A percentile compares a stretch with the other conserved stretches of the same genome.
Evolutionary conservation across 2,888 invertebrate species (phyloP).

Genomic region (Meta bourneti): DNA sequence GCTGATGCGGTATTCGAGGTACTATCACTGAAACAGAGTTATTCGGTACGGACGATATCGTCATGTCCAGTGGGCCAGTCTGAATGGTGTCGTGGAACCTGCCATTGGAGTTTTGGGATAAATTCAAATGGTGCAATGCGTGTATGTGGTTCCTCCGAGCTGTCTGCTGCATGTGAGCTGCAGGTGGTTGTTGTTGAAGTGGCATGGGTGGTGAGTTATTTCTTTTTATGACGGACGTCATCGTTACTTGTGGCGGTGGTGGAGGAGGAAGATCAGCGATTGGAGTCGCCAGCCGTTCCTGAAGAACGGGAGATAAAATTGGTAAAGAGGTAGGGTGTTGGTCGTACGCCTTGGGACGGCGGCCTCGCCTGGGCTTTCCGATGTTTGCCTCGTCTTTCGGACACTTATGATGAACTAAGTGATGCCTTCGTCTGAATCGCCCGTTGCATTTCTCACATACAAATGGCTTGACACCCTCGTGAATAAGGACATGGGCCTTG

Average conservation of each 20-base stretch:
- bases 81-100: conserved; percentile 76
- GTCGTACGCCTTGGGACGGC: conserved; percentile 78
- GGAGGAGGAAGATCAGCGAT: conserved; percentile 47
- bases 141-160: conserved; percentile 76
- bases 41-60: conserved; percentile 66
- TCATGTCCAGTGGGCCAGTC: conserved; percentile 78
- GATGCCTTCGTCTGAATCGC: conserved; percentile 91
- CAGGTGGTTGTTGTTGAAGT: conserved; percentile 25
- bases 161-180: conserved; percentile 61
- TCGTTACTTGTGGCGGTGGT: conserved; percentile 30
- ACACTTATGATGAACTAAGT: conserved; percentile 91
- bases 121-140: conserved; percentile 70
- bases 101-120: conserved; percentile 69
- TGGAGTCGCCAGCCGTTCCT: conserved; percentile 62
- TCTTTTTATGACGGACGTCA: conserved; percentile 56
- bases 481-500: conserved; percentile 92
- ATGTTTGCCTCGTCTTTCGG: conserved; percentile 81
- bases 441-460: conserved; percentile 90
- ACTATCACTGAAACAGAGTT: conserved; percentile 56
- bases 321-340: conserved; percentile 54
- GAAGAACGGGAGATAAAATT: conserved; percentile 50
- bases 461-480: conserved; percentile 94
- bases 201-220: conserved; percentile 27
- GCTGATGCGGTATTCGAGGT: conserved; percentile 41
- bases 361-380: conserved; percentile 78